Conservation (phyloP, 1,140 invertebrate genomes). For the Melipona quadrifasciata region DNA sequence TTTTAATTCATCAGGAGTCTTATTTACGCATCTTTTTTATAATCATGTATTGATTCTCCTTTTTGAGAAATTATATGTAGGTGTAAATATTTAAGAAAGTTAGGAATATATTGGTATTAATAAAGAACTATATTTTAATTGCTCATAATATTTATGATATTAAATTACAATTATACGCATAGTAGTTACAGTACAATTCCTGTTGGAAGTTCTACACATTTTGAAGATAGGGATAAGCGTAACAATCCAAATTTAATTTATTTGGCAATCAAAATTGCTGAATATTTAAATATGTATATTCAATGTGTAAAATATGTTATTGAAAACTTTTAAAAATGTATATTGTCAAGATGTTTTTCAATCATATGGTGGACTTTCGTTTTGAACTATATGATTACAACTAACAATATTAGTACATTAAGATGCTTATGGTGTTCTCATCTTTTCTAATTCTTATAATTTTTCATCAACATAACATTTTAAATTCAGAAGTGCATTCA, state of each 20-base stretch:
- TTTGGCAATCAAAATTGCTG: neutral
- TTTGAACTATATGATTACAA: neutral
- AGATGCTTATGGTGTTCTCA: conserved; percentile 14
- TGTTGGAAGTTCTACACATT: neutral
- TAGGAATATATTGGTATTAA: neutral
- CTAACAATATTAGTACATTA: neutral
- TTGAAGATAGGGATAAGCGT: neutral
- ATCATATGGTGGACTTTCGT: conserved; percentile 1
- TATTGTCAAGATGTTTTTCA: neutral
- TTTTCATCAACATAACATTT: conserved; percentile 36
- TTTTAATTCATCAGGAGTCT: conserved; percentile 22
- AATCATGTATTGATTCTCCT: neutral
- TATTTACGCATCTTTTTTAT: conserved; percentile 1
- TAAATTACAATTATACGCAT: neutral
- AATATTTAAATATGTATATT: neutral
- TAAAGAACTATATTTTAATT: neutral
- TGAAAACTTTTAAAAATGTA: neutral
- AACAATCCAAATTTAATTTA: neutral
- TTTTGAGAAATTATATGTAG: neutral
- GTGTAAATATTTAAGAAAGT: conserved; percentile 10
- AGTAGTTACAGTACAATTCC: neutral
- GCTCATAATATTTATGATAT: neutral
- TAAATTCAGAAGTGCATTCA: neutral
- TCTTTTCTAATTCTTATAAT: conserved; percentile 13
- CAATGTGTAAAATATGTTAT: neutral